These are phyloP conservation scores for Arctopsyche grandis DNA, from an alignment of 1,140 invertebrate genomes.

Conservation along the genomic window DNA sequence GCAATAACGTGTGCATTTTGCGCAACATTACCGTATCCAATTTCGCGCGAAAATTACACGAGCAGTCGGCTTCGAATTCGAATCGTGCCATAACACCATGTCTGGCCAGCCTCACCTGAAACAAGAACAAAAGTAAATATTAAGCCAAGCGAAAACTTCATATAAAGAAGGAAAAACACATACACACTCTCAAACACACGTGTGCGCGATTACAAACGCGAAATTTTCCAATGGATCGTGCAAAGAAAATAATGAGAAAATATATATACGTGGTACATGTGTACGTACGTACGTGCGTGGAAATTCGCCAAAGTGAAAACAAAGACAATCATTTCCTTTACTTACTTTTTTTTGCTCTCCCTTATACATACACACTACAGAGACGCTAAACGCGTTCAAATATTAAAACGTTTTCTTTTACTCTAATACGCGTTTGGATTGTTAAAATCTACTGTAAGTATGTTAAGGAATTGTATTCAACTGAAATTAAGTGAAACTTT, in stretches of 20 bases:
- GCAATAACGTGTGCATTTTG: not conserved
- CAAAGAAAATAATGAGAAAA: slow-evolving; percentile 8
- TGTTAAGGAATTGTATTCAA: too few relatives aligned
- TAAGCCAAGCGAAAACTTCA: slow-evolving; percentile 1
- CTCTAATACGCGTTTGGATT: too few relatives aligned
- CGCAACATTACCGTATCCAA: slow-evolving; percentile 25
- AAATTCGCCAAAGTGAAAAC: not conserved
- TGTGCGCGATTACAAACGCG: not conserved
- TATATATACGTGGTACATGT: too few relatives aligned
- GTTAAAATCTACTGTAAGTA: too few relatives aligned
- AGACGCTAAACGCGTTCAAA: too few relatives aligned
- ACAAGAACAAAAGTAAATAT: slow-evolving; percentile 21
- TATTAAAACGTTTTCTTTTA: too few relatives aligned
- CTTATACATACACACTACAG: too few relatives aligned
- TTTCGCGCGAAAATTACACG: slow-evolving; percentile 6
- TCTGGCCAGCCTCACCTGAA: not conserved
- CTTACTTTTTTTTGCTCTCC: too few relatives aligned
- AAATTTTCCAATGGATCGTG: slow-evolving; percentile 5
- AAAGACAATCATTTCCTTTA: not conserved
- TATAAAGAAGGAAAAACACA: not conserved
- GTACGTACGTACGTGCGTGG: too few relatives aligned
- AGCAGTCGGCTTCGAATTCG: not conserved
- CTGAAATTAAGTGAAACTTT: too few relatives aligned
- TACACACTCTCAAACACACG: not conserved
- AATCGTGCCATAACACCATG: not conserved